Conservation (phyloP, 2,113 vertebrate genomes). For the Oryzias javanicus region DNA sequence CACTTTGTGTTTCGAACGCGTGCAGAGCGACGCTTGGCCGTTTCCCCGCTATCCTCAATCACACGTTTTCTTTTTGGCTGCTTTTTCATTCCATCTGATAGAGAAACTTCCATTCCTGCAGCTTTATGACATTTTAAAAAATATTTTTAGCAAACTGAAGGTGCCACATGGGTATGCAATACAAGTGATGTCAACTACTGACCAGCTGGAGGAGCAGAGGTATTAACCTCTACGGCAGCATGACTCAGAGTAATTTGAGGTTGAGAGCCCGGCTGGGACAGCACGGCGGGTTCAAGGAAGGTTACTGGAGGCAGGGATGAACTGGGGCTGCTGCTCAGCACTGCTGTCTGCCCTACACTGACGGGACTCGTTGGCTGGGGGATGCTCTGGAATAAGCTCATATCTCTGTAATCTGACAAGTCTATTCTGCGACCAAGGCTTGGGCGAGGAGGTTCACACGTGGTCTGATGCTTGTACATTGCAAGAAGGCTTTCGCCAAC, state of each 20-base stretch:
- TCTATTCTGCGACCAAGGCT: slow-evolving; percentile 90
- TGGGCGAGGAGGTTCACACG: slow-evolving; percentile 86
- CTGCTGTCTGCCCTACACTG: slow-evolving; percentile 76
- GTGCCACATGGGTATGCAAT: not conserved
- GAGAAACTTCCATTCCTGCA: slow-evolving; percentile 77
- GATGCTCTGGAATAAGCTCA: slow-evolving; percentile 71
- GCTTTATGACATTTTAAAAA: slow-evolving; percentile 25
- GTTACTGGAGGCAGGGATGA: slow-evolving; percentile 66
- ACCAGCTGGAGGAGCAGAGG: slow-evolving; percentile 73
- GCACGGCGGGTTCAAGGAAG: slow-evolving; percentile 53
- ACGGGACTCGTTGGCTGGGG: slow-evolving; percentile 77
- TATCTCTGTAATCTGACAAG: slow-evolving; percentile 87
- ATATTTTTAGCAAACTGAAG: not conserved
- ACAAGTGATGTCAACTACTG: slow-evolving; percentile 47
- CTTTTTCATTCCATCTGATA: slow-evolving; percentile 89
- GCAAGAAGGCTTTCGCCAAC: slow-evolving; percentile 90
- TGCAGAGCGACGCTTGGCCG: slow-evolving; percentile 93
- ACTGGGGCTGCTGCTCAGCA: slow-evolving; percentile 73
- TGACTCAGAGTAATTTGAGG: slow-evolving; percentile 63
- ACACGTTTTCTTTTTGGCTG: slow-evolving; percentile 88
- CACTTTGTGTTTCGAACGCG: slow-evolving; percentile 95
- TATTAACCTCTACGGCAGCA: slow-evolving; percentile 76
- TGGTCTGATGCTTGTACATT: slow-evolving; percentile 91
- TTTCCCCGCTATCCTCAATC: slow-evolving; percentile 89
- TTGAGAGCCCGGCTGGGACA: slow-evolving; percentile 46